These are phyloP conservation scores for Eilema griseolum DNA, from an alignment of 2,888 invertebrate genomes.

Conservation along the genomic window DNA sequence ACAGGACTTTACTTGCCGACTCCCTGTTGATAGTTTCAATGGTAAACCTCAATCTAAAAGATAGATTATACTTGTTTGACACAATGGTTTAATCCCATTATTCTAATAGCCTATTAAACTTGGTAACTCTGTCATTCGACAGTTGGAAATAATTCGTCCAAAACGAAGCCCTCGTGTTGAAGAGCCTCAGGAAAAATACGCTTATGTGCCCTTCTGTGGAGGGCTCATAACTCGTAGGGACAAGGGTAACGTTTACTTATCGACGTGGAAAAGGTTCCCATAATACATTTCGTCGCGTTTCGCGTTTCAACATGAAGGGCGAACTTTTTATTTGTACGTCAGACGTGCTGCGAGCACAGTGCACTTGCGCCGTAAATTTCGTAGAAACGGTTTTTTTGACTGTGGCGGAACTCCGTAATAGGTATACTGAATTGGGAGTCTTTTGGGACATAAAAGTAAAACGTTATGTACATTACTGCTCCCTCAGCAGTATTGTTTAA, in stretches of 20 bases:
- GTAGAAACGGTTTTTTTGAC: constrained; percentile 53
- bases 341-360: constrained; percentile 56
- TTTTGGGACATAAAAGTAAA: constrained; percentile 21
- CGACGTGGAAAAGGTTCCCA: constrained; percentile 78
- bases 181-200: constrained; percentile 65
- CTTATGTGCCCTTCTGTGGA: constrained; percentile 64
- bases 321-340: constrained; percentile 69
- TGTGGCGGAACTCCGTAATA: constrained; percentile 37
- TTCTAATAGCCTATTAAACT: constrained; percentile 64
- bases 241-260: constrained; percentile 83
- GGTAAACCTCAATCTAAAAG: constrained; percentile 36
- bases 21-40: constrained; percentile 49
- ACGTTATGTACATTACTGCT: constrained; percentile 10
- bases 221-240: constrained; percentile 77
- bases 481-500: constrained; percentile 16
- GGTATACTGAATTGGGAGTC: constrained; percentile 33
- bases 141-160: constrained; percentile 56
- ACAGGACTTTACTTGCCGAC: constrained; percentile 19
- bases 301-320: constrained; percentile 61
- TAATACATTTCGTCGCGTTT: constrained; percentile 74
- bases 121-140: constrained; percentile 58
- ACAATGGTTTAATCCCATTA: constrained; percentile 63
- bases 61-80: constrained; percentile 50
- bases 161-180: constrained; percentile 47
- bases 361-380: constrained; percentile 62